phyloP scores from a whole-genome alignment of 2,797 vertebrate genomes.

The Thunnus albacares region DNA sequence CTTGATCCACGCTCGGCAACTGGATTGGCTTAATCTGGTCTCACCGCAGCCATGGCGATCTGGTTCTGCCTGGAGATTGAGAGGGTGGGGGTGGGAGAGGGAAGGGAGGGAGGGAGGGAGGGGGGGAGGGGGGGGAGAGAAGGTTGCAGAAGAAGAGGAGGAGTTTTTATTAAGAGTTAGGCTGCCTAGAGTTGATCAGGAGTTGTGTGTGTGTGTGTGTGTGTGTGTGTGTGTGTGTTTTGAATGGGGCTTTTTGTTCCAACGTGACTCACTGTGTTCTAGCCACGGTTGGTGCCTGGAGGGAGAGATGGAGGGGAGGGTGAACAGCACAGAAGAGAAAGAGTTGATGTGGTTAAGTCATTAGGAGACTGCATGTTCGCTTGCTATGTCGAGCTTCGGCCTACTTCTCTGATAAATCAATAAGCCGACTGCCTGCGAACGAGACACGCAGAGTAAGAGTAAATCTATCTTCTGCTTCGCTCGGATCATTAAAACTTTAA shows the following conservation, averaged over 20 bases:
- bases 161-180: constrained; percentile 68
- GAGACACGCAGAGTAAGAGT: constrained; percentile 31
- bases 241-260: constrained; percentile 85
- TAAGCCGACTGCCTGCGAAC: constrained; percentile 40
- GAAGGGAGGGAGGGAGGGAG: no score
- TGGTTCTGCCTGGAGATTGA: constrained; percentile 69
- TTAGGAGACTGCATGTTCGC: constrained; percentile 77
- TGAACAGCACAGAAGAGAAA: constrained; percentile 59
- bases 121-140: background rate
- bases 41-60: constrained; percentile 42
- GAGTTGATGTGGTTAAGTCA: constrained; percentile 84
- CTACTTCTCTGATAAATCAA: constrained; percentile 76
- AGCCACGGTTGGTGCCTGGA: constrained; percentile 78
- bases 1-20: constrained; percentile 54
- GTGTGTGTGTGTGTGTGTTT: constrained; percentile 60
- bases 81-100: background rate
- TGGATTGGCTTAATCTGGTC: constrained; percentile 67
- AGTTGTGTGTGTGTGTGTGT: constrained; percentile 48
- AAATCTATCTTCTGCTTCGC: constrained; percentile 36
- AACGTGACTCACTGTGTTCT: constrained; percentile 83
- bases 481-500: constrained; percentile 29
- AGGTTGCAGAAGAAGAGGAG: constrained; percentile 50
- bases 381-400: constrained; percentile 63
- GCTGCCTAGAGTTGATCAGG: constrained; percentile 74
- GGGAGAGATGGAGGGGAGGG: constrained; percentile 76